phyloP scores from a whole-genome alignment of 1,140 invertebrate species.

The Adoxophyes honmai region DNA sequence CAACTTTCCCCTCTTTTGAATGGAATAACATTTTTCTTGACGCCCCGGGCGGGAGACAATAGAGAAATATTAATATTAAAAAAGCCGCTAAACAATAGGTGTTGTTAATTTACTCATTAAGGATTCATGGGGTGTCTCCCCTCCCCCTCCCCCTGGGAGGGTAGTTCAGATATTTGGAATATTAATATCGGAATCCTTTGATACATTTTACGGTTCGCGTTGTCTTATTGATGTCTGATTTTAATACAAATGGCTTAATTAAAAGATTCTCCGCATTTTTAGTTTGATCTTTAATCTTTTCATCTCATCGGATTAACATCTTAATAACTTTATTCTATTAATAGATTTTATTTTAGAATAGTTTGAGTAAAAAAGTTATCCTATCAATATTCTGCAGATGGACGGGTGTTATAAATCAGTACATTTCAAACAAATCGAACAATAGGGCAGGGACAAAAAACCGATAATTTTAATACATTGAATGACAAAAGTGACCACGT shows the following conservation, averaged over 20 bases:
- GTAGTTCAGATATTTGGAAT: slow-evolving; percentile 36
- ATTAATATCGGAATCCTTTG: slow-evolving; percentile 45
- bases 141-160: slow-evolving; percentile 4
- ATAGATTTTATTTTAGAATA: background rate
- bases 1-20: slow-evolving; percentile 44
- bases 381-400: background rate
- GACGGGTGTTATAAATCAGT: slow-evolving; percentile 13
- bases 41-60: slow-evolving; percentile 48
- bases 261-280: slow-evolving; percentile 3
- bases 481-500: slow-evolving; percentile 69
- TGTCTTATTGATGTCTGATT: slow-evolving; percentile 3
- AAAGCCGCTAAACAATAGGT: slow-evolving; percentile 71
- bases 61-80: slow-evolving; percentile 69
- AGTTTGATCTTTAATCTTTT: slow-evolving; percentile 4
- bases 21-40: slow-evolving; percentile 55
- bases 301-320: background rate
- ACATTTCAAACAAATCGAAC: slow-evolving; percentile 14
- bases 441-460: slow-evolving; percentile 52
- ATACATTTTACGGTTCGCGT: slow-evolving; percentile 27
- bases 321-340: background rate
- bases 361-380: slow-evolving; percentile 7
- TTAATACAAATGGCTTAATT: slow-evolving; percentile 6
- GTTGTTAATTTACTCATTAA: slow-evolving; percentile 74
- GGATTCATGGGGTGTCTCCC: slow-evolving; percentile 57
- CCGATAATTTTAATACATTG: slow-evolving; percentile 60